These are phyloP conservation scores for Drosophila neocordata DNA, from an alignment of 1,140 invertebrate species.

Conservation along the genomic window DNA sequence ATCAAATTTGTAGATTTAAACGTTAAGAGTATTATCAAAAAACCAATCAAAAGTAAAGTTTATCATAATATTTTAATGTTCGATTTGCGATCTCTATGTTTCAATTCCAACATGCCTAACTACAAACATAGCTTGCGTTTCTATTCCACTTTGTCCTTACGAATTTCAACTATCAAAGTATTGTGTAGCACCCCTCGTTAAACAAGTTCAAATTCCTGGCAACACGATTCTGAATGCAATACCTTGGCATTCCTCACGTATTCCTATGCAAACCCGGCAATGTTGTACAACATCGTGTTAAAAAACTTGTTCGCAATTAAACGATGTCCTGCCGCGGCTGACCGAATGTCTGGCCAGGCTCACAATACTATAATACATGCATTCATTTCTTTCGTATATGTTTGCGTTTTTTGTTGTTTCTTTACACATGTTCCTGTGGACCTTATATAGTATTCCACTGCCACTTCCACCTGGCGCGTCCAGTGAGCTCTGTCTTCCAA, in stretches of 20 bases:
- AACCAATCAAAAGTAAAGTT: no score
- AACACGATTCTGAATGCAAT: slow-evolving; percentile 44
- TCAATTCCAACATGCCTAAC: no score
- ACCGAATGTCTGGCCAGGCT: slow-evolving; percentile 64
- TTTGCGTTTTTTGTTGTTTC: background rate
- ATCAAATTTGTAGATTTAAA: no score
- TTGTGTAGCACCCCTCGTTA: background rate
- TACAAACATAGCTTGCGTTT: no score
- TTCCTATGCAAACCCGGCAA: slow-evolving; percentile 74
- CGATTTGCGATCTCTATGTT: no score
- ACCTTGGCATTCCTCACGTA: slow-evolving; percentile 30
- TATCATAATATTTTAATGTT: no score
- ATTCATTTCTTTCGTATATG: background rate
- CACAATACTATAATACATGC: background rate
- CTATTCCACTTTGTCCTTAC: no score
- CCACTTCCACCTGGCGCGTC: slow-evolving; percentile 72
- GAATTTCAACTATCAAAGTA: no score
- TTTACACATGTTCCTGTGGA: slow-evolving; percentile 31
- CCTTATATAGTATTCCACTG: slow-evolving; percentile 25
- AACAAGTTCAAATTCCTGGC: slow-evolving; percentile 50
- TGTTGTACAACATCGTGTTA: slow-evolving; percentile 82
- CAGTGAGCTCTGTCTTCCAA: slow-evolving; percentile 20
- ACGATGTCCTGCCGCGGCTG: slow-evolving; percentile 82
- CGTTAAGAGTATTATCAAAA: no score
- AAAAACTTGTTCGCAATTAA: slow-evolving; percentile 83